Base-by-base conservation (phyloP, 2,113 vertebrate genomes). In the Campylomormyrus numenius region DNA sequence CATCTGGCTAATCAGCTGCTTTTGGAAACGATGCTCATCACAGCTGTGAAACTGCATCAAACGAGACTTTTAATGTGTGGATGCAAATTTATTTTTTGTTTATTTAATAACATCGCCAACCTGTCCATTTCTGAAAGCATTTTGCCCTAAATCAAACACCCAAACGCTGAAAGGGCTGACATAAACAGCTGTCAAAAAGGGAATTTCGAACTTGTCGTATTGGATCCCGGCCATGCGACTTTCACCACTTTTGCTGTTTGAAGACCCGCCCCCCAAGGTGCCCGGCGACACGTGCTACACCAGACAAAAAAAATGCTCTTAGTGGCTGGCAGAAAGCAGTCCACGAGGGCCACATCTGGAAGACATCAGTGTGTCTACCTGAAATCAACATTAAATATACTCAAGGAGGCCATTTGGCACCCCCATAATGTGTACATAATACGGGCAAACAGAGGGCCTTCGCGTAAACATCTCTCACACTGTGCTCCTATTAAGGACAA, bases 401-500 rank as follows among this genome's bases (percentile, higher is more conserved):
- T 50, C 7, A 11, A 46, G 84, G 21, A 50, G 48, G 84, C 46
- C 48, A 86, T 49, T 24, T 86, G 45, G 45, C 46, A 39, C 5
- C 35, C 35, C 74, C 74, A 42, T 80, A 80, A 80, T 80, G 74
- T 80, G 74, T 39, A 42, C 15, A 42, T 42, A 80, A 80, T 80
- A 42, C 13, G 35, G 74, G 74, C 74, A 80, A 80, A 80, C 74
- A 80, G 24, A 50, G n/a, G 84, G 84, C 2, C 11, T 27, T 49
- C 9, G n/a, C 1, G 9, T 49, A 86, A 49, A 50, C 84, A 48
- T 27, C 84, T 48, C 24, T 2, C 45, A 49, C 74, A 39, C 31
- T 80, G 74, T 80, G 74, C 74, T 80, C 74, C 74, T 80, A 86
- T 49, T 48, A 49, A 50, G 84, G 42, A 85, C 45, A 50, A 86